phyloP scores from a whole-genome alignment of 2,797 vertebrate genomes.

The Alcedo atthis region DNA sequence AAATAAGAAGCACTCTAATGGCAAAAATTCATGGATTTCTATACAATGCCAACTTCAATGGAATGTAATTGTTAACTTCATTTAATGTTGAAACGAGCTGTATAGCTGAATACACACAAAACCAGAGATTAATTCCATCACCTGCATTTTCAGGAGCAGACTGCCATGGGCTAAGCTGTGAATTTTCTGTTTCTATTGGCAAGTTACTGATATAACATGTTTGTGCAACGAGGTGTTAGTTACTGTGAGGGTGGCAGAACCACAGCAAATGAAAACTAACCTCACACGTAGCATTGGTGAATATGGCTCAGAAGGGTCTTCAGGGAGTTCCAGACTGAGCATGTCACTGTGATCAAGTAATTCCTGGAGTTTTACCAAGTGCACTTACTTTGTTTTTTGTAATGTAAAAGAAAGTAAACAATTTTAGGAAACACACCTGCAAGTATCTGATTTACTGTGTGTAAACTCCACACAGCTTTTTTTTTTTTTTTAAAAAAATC shows the following conservation, averaged over 20 bases:
- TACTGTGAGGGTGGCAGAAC: neutral
- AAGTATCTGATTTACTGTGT: neutral
- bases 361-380: neutral
- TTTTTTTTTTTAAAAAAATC: neutral
- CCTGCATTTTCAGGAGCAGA: neutral
- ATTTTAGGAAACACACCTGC: constrained; percentile 14
- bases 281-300: neutral
- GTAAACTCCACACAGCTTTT: constrained; percentile 34
- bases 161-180: neutral
- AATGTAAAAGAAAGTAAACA: neutral
- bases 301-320: neutral
- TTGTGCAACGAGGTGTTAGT: neutral
- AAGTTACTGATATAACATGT: neutral
- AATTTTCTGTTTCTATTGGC: neutral
- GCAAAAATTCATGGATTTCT: neutral
- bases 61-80: neutral
- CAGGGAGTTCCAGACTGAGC: neutral
- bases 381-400: neutral
- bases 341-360: neutral
- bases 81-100: neutral
- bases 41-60: neutral
- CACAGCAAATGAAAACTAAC: neutral
- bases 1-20: neutral
- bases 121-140: neutral
- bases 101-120: neutral